Evolutionary conservation across 2,797 vertebrate genomes (phyloP), one percentile per base, ranked within the genome.

Genomic region (Lateolabrax maculatus): DNA sequence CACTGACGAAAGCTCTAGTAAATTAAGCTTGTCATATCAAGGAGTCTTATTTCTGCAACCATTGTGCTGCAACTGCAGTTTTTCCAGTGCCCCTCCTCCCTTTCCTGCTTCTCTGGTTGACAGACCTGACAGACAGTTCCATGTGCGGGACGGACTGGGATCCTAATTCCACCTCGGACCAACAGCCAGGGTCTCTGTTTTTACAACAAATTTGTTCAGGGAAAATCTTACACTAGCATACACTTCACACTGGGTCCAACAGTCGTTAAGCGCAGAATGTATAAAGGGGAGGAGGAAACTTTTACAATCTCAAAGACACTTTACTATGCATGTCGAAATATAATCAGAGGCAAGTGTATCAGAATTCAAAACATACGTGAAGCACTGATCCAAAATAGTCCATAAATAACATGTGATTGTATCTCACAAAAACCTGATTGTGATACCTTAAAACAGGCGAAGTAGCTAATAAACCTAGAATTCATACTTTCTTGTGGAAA

Each of bases 51-150:
- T 88, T 86, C 81, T 75, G 79, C 73, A 65, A 56, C 48, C 68
- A 83, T 71, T 87, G 65, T 78, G 87, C 86, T 85, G 79, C 67
- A 81, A 67, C 78, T 80, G 85, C 86, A 88, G 44, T 74, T 85
- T 88, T 79, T 55, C 36, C 51, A 39, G 44, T 3, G 19, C 82
- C 71, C 88, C 84, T 79, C 84, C 87, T 84, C 83, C 75, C 77
- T 63, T 49, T 75, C 46, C 69, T 76, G 46, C 60, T 57, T 63
- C 52, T 58, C 56, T 8, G 51, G 65, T 71, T 61, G 75, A 75
- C 61, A 65, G 71, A 83, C 41, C 77, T 93, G 90, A 95, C 70
- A 43, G 89, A 94, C 92, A 93, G 87, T 79, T 75, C 86, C 94
- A 93, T 90, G 89, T 94, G 93, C 61, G 71, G 58, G 81, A 77